A percentile compares a stretch with the other conserved stretches of the same genome.
Evolutionary conservation across 1,140 invertebrate genomes (phyloP).

Genomic region (Saccostrea cuccullata): DNA sequence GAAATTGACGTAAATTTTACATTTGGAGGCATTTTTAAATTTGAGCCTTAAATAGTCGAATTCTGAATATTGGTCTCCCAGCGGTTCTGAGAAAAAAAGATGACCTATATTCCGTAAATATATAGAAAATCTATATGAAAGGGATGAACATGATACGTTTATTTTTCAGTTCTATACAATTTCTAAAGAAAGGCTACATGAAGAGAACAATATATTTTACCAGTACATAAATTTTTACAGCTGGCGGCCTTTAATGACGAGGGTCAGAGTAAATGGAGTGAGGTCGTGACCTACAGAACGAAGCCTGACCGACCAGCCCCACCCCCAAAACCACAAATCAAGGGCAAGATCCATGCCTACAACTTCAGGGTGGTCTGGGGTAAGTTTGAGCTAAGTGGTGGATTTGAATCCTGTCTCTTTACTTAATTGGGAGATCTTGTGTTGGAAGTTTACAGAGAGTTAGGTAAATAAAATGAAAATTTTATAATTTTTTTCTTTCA

Average conservation of each 20-base stretch:
- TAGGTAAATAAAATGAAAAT: not conserved
- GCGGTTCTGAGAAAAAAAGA: too few relatives aligned
- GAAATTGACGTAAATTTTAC: too few relatives aligned
- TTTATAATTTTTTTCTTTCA: constrained; percentile 57
- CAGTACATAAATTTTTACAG: constrained; percentile 76
- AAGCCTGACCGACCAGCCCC: constrained; percentile 86
- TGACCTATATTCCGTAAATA: too few relatives aligned
- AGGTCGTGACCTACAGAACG: constrained; percentile 87
- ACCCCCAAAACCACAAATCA: constrained; percentile 87
- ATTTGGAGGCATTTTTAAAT: too few relatives aligned
- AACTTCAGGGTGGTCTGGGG: constrained; percentile 88
- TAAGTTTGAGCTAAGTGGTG: constrained; percentile 57
- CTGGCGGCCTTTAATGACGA: constrained; percentile 89
- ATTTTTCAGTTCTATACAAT: not conserved
- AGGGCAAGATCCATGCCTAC: constrained; percentile 88
- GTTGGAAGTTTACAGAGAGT: too few relatives aligned
- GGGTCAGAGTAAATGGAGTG: constrained; percentile 89
- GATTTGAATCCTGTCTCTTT: not conserved
- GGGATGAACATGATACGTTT: too few relatives aligned
- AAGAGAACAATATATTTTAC: not conserved
- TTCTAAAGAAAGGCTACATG: not conserved
- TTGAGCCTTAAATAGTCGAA: too few relatives aligned
- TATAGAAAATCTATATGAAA: too few relatives aligned
- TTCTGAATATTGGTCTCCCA: too few relatives aligned
- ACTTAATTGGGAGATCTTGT: too few relatives aligned